Base-by-base conservation (phyloP, 2,888 invertebrate species). In the Drosophila ezoana region DNA sequence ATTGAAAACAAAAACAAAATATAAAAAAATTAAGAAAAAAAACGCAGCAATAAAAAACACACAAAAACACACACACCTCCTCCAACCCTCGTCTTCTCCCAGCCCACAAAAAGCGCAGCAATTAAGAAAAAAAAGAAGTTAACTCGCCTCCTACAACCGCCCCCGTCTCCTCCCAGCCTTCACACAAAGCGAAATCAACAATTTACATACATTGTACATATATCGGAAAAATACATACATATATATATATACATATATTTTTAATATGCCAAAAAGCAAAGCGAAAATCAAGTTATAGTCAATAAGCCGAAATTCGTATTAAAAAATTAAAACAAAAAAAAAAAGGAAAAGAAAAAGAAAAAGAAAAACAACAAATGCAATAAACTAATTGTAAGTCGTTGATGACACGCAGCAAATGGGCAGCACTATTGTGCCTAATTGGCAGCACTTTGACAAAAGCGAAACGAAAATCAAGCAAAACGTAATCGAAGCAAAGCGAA, bases 261-360 rank as follows among this genome's bases (percentile, higher is more conserved):
- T 83, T 82, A 82, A 85, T 76, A 83, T 73, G 86, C 81, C 78
- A 74, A 79, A 69, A 59, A 64, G 41, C 40, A 52, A 72, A 74
- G 45, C 58, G 43, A 54, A 62, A 76, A 68, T 69, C 69, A 77
- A 77, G 57, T 59, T 73, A 16, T 72, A 76, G 62, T 51, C 33
- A 11, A 48, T 73, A 73, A 76, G 52, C 33, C 53, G 32, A 64
- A 57, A 43, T 23, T 33, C 45, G 59, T 35, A 54, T 43, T 38
- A 41, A 62, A 57, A 56, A 35, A 6, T 43, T 23, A 28, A 10
- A 14, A 51, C 33, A 18, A 20, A 13, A 52, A 52, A 45, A n/a
- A n/a, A 4, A 14, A 38, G 14, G 35, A 2, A 13, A 41, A 28
- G 2, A 14, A 41, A 4, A 14, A 38, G 14, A 40, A 2, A 13